phyloP scores from a whole-genome alignment of 2,113 vertebrate species.

The Papio anubis region DNA sequence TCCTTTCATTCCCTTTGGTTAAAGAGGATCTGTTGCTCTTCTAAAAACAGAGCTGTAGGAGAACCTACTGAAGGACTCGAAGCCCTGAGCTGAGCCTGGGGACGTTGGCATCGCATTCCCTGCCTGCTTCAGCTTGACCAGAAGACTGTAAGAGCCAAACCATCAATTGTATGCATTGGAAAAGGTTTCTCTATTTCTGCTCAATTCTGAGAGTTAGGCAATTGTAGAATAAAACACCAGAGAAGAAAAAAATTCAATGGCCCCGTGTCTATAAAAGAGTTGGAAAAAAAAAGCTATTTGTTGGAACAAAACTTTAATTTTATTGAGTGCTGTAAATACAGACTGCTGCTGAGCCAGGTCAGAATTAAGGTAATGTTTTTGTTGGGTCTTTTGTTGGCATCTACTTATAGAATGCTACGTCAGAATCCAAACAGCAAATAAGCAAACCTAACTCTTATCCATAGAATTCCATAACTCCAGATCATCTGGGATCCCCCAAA shows the following conservation, averaged over 20 bases:
- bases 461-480: background rate
- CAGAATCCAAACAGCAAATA: background rate
- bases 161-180: background rate
- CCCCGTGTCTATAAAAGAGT: background rate
- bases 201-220: background rate
- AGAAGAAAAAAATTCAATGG: background rate
- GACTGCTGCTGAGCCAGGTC: background rate
- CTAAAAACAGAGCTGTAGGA: background rate
- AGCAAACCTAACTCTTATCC: background rate
- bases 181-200: background rate
- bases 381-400: background rate
- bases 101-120: accelerated
- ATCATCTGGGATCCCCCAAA: background rate
- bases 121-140: background rate
- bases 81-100: accelerated
- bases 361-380: background rate
- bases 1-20: background rate
- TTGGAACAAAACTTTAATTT: background rate
- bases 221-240: background rate
- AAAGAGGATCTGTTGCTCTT: background rate
- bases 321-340: background rate
- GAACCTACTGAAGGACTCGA: background rate
- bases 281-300: background rate
- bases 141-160: background rate
- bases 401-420: background rate